These are phyloP conservation scores for Drosophila siamana DNA, from an alignment of 2,888 invertebrate species.

Conservation along the genomic window DNA sequence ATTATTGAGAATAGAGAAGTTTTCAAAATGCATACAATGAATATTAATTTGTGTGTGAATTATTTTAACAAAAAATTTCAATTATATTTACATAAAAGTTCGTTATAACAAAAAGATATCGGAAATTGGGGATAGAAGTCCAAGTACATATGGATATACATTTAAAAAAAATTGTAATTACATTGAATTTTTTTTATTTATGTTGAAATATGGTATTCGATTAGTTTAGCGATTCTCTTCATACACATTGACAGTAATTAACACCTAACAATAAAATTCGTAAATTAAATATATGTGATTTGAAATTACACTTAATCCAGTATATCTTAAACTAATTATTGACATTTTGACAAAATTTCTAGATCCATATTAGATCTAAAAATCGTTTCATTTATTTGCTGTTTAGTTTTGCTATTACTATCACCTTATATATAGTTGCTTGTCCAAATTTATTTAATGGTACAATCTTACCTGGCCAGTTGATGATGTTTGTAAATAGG, in stretches of 20 bases:
- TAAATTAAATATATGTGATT: slow-evolving; percentile 31
- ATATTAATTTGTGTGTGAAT: slow-evolving; percentile 17
- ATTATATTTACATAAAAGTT: slow-evolving; percentile 31
- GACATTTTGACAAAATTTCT: neutral
- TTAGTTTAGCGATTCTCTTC: slow-evolving; percentile 42
- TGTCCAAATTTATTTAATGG: neutral
- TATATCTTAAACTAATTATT: no score
- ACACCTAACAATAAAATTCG: slow-evolving; percentile 66
- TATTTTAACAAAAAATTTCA: slow-evolving; percentile 23
- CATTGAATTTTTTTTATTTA: slow-evolving; percentile 55
- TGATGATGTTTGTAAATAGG: slow-evolving; percentile 97
- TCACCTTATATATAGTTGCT: neutral
- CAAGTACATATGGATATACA: slow-evolving; percentile 26
- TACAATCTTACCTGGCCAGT: slow-evolving; percentile 92
- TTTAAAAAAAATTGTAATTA: slow-evolving; percentile 48
- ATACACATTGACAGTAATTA: slow-evolving; percentile 59
- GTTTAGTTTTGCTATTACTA: neutral
- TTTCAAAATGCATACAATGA: slow-evolving; percentile 42
- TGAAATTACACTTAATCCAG: slow-evolving; percentile 1
- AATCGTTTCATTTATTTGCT: neutral
- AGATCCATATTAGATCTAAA: neutral
- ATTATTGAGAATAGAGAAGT: no score
- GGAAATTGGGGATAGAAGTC: slow-evolving; percentile 46
- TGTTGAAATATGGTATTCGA: slow-evolving; percentile 49
- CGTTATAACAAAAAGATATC: slow-evolving; percentile 53